Evolutionary conservation across 1,140 invertebrate species (phyloP).

Genomic region (Ephestia elutella): DNA sequence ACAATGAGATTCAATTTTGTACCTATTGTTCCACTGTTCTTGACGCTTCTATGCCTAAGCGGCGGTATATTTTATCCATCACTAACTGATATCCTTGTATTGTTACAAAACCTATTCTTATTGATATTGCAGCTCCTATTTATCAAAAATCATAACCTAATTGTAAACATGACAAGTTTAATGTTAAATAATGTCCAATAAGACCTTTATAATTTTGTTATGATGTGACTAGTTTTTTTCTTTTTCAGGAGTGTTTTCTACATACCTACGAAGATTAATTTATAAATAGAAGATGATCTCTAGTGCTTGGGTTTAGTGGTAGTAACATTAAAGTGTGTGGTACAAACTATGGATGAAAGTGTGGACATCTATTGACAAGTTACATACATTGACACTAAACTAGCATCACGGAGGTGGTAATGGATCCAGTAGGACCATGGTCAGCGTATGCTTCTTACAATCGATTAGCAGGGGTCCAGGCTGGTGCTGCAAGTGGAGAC

Average conservation of each 20-base stretch:
- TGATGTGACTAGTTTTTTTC: slow-evolving; percentile 26
- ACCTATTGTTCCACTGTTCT: slow-evolving; percentile 52
- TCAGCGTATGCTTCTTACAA: slow-evolving; percentile 83
- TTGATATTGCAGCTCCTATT: slow-evolving; percentile 15
- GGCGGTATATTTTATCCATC: slow-evolving; percentile 47
- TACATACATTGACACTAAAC: slow-evolving; percentile 57
- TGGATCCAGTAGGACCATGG: slow-evolving; percentile 88
- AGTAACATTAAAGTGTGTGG: slow-evolving; percentile 46
- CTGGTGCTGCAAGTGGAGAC: slow-evolving; percentile 76
- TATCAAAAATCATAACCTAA: slow-evolving; percentile 12
- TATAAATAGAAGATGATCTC: slow-evolving; percentile 42
- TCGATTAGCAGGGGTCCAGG: slow-evolving; percentile 78
- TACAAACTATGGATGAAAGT: slow-evolving; percentile 71
- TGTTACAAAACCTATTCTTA: not conserved
- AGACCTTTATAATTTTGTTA: not conserved
- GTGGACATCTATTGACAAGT: slow-evolving; percentile 67
- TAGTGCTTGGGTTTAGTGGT: slow-evolving; percentile 55
- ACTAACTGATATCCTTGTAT: not conserved
- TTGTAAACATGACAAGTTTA: slow-evolving; percentile 11
- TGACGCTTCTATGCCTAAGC: slow-evolving; percentile 63
- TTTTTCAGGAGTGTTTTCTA: slow-evolving; percentile 57
- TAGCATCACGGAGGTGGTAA: slow-evolving; percentile 73
- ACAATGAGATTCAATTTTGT: not conserved
- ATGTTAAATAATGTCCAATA: not conserved
- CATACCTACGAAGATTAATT: slow-evolving; percentile 37